Evolutionary conservation across 53 echinoderm and acorn worm genomes (phyloP), one percentile per base, ranked within the genome.

Genomic region (Crossaster papposus): DNA sequence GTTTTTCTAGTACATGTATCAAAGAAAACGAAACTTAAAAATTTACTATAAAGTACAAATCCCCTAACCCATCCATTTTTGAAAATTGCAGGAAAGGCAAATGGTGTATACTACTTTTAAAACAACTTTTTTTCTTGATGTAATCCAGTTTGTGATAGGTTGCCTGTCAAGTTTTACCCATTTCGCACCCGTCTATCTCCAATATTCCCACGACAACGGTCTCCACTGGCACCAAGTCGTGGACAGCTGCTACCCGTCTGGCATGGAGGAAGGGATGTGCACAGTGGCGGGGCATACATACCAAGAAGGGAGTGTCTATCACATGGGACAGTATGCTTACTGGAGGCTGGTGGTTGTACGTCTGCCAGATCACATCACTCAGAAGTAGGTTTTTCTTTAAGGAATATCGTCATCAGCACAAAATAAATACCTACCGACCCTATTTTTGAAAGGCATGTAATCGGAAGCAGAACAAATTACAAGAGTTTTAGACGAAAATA

Each of bases 171-270:
- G 81, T 22, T 97, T 97, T 88, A 90, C 91, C 74, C 90, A 93
- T 70, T 93, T 94, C 90, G 93, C 95, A 10, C 98, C 97, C n/a
- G 98, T 97, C 37, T 88, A 93, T 75, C 91, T 97, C 51, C 92
- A 97, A 80, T 94, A 86, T 51, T 95, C 98, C 17, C 93, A 91
- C n/a, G 94, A 96, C 92, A 92, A 92, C 32, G 98, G 98, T 20
- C 79, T 96, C 52, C 92, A 90, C 32, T 97, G 98, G 98, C 79
- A 94, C 26, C 81, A 93, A 76, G 93, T 97, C 51, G 77, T 91
- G 30, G 88, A 91, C 14, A 89, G 92, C 70, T 97, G 98, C 91
- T 93, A 90, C 72, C 98, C 98, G 15, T 93, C 91, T 65, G 44
- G 83, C 52, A 83, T 90, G 36, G 94, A 91, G 36, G 93, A 93